Evolutionary conservation across 2,113 vertebrate genomes (phyloP).

Genomic region (Anguilla rostrata): DNA sequence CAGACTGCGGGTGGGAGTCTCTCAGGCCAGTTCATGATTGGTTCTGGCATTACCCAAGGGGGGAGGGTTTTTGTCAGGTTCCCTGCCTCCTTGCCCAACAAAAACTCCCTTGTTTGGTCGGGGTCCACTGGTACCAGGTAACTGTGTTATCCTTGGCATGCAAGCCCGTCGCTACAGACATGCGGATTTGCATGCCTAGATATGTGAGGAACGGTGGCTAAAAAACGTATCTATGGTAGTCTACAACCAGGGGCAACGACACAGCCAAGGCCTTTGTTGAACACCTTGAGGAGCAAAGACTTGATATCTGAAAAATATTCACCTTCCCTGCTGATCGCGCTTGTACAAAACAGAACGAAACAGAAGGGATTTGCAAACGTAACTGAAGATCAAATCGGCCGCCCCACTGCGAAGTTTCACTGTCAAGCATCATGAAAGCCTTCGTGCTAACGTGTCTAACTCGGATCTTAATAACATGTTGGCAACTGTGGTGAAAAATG

Average conservation of each 20-base stretch:
- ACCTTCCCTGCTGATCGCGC: neutral
- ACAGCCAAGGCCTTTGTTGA: neutral
- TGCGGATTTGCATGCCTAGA: neutral
- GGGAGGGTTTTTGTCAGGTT: no score
- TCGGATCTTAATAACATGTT: no score
- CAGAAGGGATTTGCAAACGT: neutral
- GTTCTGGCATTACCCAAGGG: no score
- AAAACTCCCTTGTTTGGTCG: no score
- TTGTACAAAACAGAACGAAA: neutral
- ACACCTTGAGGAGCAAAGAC: neutral
- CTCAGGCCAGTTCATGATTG: no score
- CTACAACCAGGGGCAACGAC: neutral
- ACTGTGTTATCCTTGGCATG: no score
- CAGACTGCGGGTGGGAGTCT: no score
- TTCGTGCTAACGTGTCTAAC: no score
- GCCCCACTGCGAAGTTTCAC: neutral
- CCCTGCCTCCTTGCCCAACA: no score
- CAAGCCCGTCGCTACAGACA: no score
- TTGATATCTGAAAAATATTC: neutral
- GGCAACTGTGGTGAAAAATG: no score
- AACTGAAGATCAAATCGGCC: slow-evolving; percentile 4
- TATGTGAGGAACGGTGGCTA: neutral
- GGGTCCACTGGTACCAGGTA: no score
- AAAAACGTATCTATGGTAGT: neutral
- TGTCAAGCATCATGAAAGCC: neutral